Base-by-base conservation (phyloP, 1,140 invertebrate genomes). In the Cyclina sinensis region DNA sequence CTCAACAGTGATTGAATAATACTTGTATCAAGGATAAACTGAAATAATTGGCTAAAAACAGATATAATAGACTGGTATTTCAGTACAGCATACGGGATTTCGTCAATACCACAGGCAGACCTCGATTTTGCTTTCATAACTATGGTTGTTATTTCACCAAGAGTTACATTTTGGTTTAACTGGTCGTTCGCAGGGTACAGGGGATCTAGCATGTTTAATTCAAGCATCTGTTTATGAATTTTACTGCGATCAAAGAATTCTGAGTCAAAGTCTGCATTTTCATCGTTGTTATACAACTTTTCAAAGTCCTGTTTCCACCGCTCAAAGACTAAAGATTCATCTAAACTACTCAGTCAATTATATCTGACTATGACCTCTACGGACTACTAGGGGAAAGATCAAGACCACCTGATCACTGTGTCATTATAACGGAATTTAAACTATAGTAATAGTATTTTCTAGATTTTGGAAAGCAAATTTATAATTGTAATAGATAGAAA, bases 301-400 rank as follows among this genome's bases (percentile, higher is more conserved):
- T 85, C 21, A 89, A 62, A 89, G 51, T 78, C 70, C 4, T 11
- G 0, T 57, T 51, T 84, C 88, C 88, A 89, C 30, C 51, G 32
- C 7, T 54, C 70, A 37, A 84, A 46, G 7, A 65, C 30, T 27
- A 35, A 11, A 1, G 62, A 73, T n/a, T 35, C 24, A 2, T 39
- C 39, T n/a, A 5, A 48, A 5, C 12, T 18, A 12, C 78, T 81
- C 76, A 27, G 54, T 14, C 85, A 74, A 18, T 73, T 27, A 14
- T n/a, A n/a, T n/a, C 68, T 48, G 18, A 65, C 46, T 30, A 74
- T 0, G 11, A 70, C 24, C 46, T 89, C 84, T 3, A 82, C 62
- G 18, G 88, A n/a, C n/a, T n/a, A n/a, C n/a, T n/a, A n/a, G n/a
- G n/a, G n/a, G n/a, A n/a, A n/a, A n/a, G n/a, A n/a, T n/a, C n/a